These are phyloP conservation scores for Entomobrya multifasciata DNA, from an alignment of 2,888 invertebrate species.

Conservation along the genomic window DNA sequence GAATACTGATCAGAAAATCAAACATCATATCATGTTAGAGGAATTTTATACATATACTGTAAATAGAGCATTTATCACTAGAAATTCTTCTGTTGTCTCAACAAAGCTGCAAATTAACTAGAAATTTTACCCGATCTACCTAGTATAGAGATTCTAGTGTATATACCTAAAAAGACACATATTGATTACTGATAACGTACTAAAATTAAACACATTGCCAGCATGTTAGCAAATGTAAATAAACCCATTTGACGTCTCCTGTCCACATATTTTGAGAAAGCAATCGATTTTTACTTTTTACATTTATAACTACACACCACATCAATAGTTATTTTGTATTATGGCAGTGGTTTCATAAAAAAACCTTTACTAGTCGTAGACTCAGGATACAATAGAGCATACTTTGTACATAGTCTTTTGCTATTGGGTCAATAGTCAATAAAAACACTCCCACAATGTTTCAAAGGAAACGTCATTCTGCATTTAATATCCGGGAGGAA, in stretches of 20 bases:
- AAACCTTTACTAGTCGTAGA: neutral
- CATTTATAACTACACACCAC: too few relatives aligned
- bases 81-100: neutral
- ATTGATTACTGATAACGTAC: too few relatives aligned
- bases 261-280: too few relatives aligned
- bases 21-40: neutral
- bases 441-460: constrained; percentile 7
- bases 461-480: constrained; percentile 55
- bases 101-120: constrained; percentile 18
- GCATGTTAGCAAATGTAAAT: constrained; percentile 24
- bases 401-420: too few relatives aligned
- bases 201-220: constrained; percentile 44
- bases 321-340: too few relatives aligned
- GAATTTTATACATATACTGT: too few relatives aligned
- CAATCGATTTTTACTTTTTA: too few relatives aligned
- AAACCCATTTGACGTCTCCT: constrained; percentile 33
- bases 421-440: constrained; percentile 41
- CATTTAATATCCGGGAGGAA: constrained; percentile 67
- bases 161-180: neutral
- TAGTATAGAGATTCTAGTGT: neutral
- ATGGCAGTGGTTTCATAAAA: neutral
- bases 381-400: too few relatives aligned
- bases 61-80: too few relatives aligned
- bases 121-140: neutral
- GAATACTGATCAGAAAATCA: constrained; percentile 24